Percentiles rank a stretch among this genome's conserved stretches.
These are phyloP conservation scores for Leptodirus hochenwartii DNA, from an alignment of 2,888 invertebrate species.

Conservation along the genomic window DNA sequence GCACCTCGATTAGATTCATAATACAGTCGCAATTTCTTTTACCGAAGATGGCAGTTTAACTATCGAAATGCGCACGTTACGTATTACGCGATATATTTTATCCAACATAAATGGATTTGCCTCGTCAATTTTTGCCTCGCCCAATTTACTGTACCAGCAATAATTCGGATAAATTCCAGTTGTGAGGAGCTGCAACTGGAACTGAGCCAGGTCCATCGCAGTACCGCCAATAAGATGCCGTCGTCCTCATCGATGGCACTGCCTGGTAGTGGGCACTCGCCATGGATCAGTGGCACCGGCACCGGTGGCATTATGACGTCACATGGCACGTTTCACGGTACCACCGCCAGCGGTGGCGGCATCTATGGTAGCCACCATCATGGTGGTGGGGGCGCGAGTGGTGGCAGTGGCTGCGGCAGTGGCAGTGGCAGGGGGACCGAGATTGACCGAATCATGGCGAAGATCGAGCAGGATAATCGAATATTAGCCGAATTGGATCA, in stretches of 20 bases:
- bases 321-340: no score
- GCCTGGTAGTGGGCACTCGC: conserved; percentile 16
- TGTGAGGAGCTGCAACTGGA: conserved; percentile 86
- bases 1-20: no score
- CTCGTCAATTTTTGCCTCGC: no score
- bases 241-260: conserved; percentile 17
- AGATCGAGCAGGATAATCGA: conserved; percentile 80
- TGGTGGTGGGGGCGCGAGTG: neutral
- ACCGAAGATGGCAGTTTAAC: no score
- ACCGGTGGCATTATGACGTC: no score
- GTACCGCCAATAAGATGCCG: conserved; percentile 19
- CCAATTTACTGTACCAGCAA: no score
- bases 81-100: no score
- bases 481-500: conserved; percentile 82
- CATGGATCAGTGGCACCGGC: conserved; percentile 16
- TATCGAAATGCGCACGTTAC: no score
- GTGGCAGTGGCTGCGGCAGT: conserved; percentile 1
- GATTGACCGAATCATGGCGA: conserved; percentile 88
- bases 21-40: no score
- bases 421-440: conserved; percentile 35
- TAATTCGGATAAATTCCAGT: no score
- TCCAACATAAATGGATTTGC: no score
- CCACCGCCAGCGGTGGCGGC: conserved; percentile 3
- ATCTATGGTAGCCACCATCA: conserved; percentile 1
- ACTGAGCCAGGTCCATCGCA: conserved; percentile 37